These are phyloP conservation scores for Heliconius cydno DNA, from an alignment of 2,888 invertebrate species.

Conservation along the genomic window DNA sequence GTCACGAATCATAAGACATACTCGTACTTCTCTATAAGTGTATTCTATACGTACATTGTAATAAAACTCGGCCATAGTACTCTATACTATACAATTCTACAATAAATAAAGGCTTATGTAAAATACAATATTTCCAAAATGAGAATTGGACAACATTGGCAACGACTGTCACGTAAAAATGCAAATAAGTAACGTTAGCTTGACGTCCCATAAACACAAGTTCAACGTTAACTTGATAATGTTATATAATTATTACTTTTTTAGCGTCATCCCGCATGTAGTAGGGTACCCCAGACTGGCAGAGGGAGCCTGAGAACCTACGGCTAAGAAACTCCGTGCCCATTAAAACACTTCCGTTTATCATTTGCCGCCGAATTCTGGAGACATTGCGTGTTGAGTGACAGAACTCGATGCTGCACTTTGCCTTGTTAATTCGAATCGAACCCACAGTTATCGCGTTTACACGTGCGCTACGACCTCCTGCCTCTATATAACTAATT, in stretches of 20 bases:
- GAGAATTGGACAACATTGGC: too few relatives aligned
- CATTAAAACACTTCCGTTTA: neutral
- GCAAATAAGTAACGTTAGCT: too few relatives aligned
- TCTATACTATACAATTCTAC: neutral
- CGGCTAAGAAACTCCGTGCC: neutral
- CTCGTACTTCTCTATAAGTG: neutral
- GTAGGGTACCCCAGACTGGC: neutral
- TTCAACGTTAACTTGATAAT: too few relatives aligned
- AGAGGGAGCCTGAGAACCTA: neutral
- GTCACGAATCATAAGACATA: neutral
- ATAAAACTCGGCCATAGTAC: neutral
- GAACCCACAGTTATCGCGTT: too few relatives aligned
- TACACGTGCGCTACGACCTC: too few relatives aligned
- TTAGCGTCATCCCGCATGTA: neutral
- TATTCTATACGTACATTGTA: neutral
- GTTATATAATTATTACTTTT: neutral
- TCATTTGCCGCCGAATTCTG: neutral
- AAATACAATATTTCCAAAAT: too few relatives aligned
- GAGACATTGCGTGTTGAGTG: neutral
- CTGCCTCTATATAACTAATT: too few relatives aligned
- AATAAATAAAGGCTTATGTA: too few relatives aligned
- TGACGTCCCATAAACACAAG: too few relatives aligned
- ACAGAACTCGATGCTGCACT: neutral
- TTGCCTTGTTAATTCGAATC: too few relatives aligned
- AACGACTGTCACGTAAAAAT: too few relatives aligned